phyloP scores from a whole-genome alignment of 2,888 invertebrate genomes.

The Aplocera efformata region DNA sequence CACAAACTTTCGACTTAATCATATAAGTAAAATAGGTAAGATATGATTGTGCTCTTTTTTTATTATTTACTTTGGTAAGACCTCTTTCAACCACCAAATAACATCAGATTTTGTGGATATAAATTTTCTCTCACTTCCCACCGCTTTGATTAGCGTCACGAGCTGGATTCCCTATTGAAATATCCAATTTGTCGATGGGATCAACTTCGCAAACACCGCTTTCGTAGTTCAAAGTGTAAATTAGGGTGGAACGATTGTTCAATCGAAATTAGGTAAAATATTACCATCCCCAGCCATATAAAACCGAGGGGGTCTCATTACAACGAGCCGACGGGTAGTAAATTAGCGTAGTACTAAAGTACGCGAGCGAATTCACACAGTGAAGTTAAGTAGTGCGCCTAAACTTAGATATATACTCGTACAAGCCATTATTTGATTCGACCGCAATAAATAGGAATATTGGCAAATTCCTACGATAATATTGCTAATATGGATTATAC shows the following conservation, averaged over 20 bases:
- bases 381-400: background rate
- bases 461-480: too few relatives aligned
- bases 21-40: too few relatives aligned
- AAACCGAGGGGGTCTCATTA: conserved; percentile 32
- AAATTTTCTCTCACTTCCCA: too few relatives aligned
- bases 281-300: conserved; percentile 27
- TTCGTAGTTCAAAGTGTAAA: conserved; percentile 29
- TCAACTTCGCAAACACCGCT: conserved; percentile 22
- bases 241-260: conserved; percentile 31
- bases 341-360: conserved; percentile 21
- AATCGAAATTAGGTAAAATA: conserved; percentile 32
- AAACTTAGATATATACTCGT: too few relatives aligned
- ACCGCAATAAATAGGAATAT: too few relatives aligned
- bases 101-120: too few relatives aligned
- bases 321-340: conserved; percentile 23
- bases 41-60: too few relatives aligned
- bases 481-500: too few relatives aligned
- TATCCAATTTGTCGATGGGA: conserved; percentile 10
- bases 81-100: too few relatives aligned
- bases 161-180: conserved; percentile 3
- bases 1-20: too few relatives aligned
- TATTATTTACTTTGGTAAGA: too few relatives aligned
- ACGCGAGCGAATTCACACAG: conserved; percentile 17
- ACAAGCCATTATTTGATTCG: too few relatives aligned
- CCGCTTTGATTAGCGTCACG: background rate